These are phyloP conservation scores for Anolis apletophallus DNA, from an alignment of 2,797 vertebrate species.

Conservation along the genomic window DNA sequence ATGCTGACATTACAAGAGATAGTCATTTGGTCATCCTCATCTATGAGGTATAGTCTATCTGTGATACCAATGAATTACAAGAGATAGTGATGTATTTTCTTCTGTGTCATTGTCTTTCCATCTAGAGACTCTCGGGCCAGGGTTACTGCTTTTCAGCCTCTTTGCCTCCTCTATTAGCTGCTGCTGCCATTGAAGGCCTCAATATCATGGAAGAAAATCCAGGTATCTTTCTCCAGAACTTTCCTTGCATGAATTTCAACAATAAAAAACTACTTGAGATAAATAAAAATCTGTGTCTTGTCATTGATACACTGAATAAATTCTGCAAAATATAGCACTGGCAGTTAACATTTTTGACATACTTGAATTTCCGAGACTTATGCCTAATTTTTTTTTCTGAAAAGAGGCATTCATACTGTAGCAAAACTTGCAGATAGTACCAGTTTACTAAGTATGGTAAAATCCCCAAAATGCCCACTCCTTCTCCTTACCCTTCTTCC, in stretches of 20 bases:
- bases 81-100: background rate
- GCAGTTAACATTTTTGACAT: background rate
- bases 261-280: background rate
- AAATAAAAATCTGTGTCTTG: background rate
- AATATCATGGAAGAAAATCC: slow-evolving; percentile 97
- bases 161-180: slow-evolving; percentile 91
- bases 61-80: no score
- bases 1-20: background rate
- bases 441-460: no score
- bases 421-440: background rate
- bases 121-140: slow-evolving; percentile 92
- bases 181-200: slow-evolving; percentile 94
- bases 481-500: no score
- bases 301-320: background rate
- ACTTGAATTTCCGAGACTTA: background rate
- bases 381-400: background rate
- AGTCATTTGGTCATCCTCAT: no score
- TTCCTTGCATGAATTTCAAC: background rate
- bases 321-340: background rate
- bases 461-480: background rate
- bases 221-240: slow-evolving; percentile 79
- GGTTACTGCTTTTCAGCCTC: slow-evolving; percentile 99
- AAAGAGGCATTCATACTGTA: background rate
- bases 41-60: no score
- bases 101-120: background rate